Evolutionary conservation across 2,113 vertebrate genomes (phyloP).

Genomic region (Microcebus jonahi): DNA sequence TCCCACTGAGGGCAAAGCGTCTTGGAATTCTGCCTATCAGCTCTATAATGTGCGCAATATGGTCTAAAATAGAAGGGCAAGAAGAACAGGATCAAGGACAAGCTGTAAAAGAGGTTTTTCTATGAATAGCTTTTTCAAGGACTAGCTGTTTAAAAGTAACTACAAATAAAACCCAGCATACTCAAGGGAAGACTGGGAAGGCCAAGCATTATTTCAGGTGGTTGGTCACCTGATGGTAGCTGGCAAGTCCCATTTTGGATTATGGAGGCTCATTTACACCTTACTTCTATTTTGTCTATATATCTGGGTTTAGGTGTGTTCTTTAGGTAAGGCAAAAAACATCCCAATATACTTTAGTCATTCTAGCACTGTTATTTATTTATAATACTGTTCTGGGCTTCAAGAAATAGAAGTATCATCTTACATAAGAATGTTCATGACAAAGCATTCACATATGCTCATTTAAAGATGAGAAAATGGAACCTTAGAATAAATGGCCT

Average conservation of each 20-base stretch:
- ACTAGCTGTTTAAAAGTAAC: conserved; percentile 9
- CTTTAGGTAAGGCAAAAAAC: neutral
- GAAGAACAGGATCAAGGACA: conserved; percentile 68
- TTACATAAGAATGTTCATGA: neutral
- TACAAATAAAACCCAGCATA: conserved; percentile 46
- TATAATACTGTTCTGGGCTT: neutral
- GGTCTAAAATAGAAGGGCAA: conserved; percentile 86
- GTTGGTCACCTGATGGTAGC: neutral
- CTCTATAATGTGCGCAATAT: conserved; percentile 87
- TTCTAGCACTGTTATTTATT: conserved; percentile 9
- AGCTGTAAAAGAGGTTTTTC: neutral
- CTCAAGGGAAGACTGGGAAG: conserved; percentile 1
- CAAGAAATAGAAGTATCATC: neutral
- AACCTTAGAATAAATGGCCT: neutral
- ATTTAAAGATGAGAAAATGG: conserved; percentile 41
- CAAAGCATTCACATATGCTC: neutral
- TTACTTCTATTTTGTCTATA: neutral
- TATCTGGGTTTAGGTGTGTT: neutral
- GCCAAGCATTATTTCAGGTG: conserved; percentile 34
- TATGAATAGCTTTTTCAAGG: conserved; percentile 49
- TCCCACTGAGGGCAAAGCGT: conserved; percentile 71
- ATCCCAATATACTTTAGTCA: neutral
- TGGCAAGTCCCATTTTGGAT: neutral
- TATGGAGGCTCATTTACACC: neutral
- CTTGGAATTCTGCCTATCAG: conserved; percentile 79